Base-by-base conservation (phyloP, 2,797 vertebrate genomes). In the Tapera naevia region DNA sequence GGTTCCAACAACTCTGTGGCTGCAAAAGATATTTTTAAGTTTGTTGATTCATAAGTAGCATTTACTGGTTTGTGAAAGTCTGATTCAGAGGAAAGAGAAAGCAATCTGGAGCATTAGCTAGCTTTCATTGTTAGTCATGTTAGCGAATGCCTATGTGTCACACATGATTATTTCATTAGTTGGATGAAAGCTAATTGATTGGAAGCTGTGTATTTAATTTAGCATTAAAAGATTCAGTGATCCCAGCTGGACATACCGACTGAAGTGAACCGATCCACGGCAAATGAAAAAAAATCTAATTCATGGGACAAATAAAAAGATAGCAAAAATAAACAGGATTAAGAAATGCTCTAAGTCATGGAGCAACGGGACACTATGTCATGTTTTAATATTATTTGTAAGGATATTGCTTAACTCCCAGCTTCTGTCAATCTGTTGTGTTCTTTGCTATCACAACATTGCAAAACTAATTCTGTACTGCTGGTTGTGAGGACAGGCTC, bases 281-380 rank as follows among this genome's bases (percentile, higher is more conserved):
- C 98, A 97, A 98, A 99, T 95, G 98, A 98, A 98, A 99, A 99
- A 96, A 99, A 98, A 98, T 99, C 98, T 99, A 98, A 98, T 98
- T 98, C 67, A 97, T 96, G 96, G 97, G 96, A 97, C 94, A 97
- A 96, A 98, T 96, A 98, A 98, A 98, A 98, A 96, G 81, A 97
- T 74, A 96, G 95, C 91, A 96, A 97, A 97, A 96, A 93, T 85
- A 92, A 91, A 65, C 79, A 91, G 82, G 57, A 93, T 57, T 30
- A 76, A 88, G 30, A 87, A 98, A 97, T 97, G 97, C 17, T 64
- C 25, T 66, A 53, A 23, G 70, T 37, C n/a, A 32, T 67, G 70
- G 41, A 65, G 66, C 87, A 93, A 89, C 1, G 5, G 65, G 45
- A 54, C 28, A 62, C 4, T 24, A 46, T 2, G 2, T 43, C 69